phyloP scores from a whole-genome alignment of 1,140 invertebrate genomes.

The Aphidius gifuensis region DNA sequence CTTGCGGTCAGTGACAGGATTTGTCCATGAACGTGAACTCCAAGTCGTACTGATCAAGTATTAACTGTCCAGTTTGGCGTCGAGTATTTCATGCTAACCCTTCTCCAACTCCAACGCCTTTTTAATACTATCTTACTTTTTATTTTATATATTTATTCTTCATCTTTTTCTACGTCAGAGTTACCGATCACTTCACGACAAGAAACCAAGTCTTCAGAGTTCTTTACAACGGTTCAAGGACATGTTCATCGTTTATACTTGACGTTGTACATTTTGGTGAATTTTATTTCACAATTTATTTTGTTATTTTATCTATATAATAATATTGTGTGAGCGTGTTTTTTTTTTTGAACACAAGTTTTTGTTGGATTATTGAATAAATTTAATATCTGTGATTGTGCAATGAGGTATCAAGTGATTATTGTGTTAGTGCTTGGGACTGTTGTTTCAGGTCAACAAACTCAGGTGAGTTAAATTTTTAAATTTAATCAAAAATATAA shows the following conservation, averaged over 20 bases:
- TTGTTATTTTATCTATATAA: no score
- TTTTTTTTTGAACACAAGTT: no score
- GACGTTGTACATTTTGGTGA: slow-evolving; percentile 17
- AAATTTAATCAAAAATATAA: neutral
- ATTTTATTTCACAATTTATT: no score
- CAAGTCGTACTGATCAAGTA: slow-evolving; percentile 43
- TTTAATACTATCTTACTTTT: slow-evolving; percentile 38
- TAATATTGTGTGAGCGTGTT: no score
- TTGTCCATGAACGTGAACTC: slow-evolving; percentile 48
- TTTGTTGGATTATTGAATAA: no score
- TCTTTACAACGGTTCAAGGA: slow-evolving; percentile 13
- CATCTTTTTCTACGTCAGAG: slow-evolving; percentile 39
- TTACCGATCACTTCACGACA: slow-evolving; percentile 24
- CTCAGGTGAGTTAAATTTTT: slow-evolving; percentile 13
- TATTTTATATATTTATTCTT: slow-evolving; percentile 44
- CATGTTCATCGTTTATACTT: slow-evolving; percentile 36
- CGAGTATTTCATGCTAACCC: slow-evolving; percentile 1
- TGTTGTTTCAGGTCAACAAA: neutral
- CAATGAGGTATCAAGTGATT: slow-evolving; percentile 21
- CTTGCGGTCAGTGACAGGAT: slow-evolving; percentile 48
- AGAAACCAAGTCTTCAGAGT: neutral
- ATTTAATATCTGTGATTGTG: neutral
- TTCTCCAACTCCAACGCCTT: neutral
- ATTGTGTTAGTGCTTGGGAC: neutral
- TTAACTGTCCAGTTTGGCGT: slow-evolving; percentile 33